phyloP scores from a whole-genome alignment of 2,888 invertebrate species.

The Mamestra brassicae region DNA sequence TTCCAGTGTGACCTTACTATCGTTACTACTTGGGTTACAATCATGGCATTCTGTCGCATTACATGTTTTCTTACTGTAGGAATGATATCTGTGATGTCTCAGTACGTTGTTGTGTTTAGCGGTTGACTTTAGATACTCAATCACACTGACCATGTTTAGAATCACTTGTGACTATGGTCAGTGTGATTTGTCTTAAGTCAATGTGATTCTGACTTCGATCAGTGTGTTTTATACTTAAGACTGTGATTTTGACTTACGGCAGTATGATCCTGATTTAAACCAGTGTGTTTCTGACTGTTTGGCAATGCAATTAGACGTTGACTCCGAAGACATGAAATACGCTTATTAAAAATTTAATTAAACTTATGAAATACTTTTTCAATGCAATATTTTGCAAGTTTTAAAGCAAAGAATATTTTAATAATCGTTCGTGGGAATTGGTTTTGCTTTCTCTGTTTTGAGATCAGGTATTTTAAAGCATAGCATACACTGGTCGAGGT shows the following conservation, averaged over 20 bases:
- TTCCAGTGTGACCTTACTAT: slow-evolving; percentile 89
- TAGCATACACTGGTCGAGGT: background rate
- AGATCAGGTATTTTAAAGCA: background rate
- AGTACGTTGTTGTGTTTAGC: slow-evolving; percentile 75
- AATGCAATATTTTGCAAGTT: slow-evolving; percentile 38
- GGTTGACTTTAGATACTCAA: background rate
- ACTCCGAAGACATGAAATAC: slow-evolving; percentile 12
- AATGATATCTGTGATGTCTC: slow-evolving; percentile 88
- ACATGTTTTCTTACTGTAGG: slow-evolving; percentile 77
- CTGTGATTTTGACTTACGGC: background rate
- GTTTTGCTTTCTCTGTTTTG: background rate
- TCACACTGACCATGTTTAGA: too few relatives aligned
- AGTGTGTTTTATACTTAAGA: too few relatives aligned
- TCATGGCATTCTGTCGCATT: slow-evolving; percentile 75
- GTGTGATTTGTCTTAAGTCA: background rate
- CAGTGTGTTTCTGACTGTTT: slow-evolving; percentile 1
- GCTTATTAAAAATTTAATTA: background rate
- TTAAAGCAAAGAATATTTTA: background rate
- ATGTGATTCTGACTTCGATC: slow-evolving; percentile 11
- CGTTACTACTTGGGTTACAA: slow-evolving; percentile 76
- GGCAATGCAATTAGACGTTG: slow-evolving; percentile 3
- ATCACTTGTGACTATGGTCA: background rate
- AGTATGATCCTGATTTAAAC: slow-evolving; percentile 6
- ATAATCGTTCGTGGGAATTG: background rate
- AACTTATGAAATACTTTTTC: background rate